Base-by-base conservation (phyloP, 2,797 vertebrate species). In the Oryzias sinensis region DNA sequence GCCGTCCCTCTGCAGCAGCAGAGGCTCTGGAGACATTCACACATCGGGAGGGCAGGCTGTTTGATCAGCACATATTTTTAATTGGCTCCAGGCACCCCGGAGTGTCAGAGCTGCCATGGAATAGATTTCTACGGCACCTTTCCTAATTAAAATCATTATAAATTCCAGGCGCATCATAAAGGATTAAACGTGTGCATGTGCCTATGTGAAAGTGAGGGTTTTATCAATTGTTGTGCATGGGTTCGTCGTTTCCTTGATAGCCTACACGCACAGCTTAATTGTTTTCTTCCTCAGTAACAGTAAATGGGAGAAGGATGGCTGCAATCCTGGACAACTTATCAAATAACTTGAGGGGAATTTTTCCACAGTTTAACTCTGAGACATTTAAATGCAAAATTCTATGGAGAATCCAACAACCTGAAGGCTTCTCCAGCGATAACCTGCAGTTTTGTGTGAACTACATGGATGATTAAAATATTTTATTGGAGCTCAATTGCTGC, bases 51-150 rank as follows among this genome's bases (percentile, higher is more conserved):
- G 80, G 78, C 78, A 83, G 77, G 82, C 83, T 88, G 88, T 91
- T 91, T 92, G 89, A 90, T 91, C 88, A 90, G 88, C 88, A 86
- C 84, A 90, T 89, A 84, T 86, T 91, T 90, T 91, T 92, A 92
- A 91, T 92, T 90, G 90, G 88, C 90, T 90, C 64, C 80, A 56
- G 85, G 88, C 88, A 85, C 88, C 89, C 85, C 70, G 82, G 86
- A 84, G 84, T 84, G 83, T 87, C 79, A 74, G 81, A 82, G 79
- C 69, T 78, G 77, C 85, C 79, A 83, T 40, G 42, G 71, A 83
- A 74, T 74, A 83, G 81, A 83, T 74, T 88, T 74, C 74, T 80
- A 81, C 83, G 68, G 84, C 81, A 90, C 84, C 85, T 90, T 86
- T 80, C 67, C 86, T 90, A 90, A 92, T 90, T 91, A 90, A 90